Conservation (phyloP, 2,888 invertebrate genomes). For the Athripsodes cinereus region DNA sequence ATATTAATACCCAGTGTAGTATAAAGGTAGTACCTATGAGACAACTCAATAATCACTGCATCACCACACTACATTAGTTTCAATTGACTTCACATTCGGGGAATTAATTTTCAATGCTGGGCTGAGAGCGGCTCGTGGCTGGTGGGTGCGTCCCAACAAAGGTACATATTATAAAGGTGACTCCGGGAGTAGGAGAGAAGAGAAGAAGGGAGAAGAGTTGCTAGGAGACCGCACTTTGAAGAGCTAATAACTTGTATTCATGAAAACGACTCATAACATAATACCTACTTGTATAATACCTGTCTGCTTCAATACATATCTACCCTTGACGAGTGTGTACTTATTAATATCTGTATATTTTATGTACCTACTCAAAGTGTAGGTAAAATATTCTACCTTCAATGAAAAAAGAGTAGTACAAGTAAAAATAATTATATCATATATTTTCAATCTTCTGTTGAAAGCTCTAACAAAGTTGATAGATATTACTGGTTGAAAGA, state of each 20-base stretch:
- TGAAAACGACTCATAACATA: conserved; percentile 17
- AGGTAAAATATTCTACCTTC: too few species aligned
- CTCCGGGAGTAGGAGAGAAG: conserved; percentile 7
- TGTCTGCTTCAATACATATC: too few species aligned
- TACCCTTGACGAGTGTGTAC: conserved; percentile 6
- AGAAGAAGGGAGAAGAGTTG: conserved; percentile 15
- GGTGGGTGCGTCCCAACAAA: background rate
- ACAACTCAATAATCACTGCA: conserved; percentile 12
- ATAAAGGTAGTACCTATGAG: background rate
- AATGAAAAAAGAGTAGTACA: too few species aligned
- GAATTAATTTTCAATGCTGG: conserved; percentile 27
- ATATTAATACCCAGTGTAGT: too few species aligned
- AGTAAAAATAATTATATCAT: too few species aligned
- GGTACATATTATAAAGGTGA: too few species aligned
- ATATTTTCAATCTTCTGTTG: too few species aligned
- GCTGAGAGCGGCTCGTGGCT: conserved; percentile 5
- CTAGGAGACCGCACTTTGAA: conserved; percentile 26
- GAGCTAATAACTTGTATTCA: conserved; percentile 27
- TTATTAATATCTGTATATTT: too few species aligned
- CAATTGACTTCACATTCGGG: conserved; percentile 28
- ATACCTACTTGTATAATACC: conserved; percentile 10
- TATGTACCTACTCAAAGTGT: too few species aligned
- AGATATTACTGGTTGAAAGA: too few species aligned
- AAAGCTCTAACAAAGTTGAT: too few species aligned
- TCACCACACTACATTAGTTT: conserved; percentile 27